Conservation (phyloP, 2,888 invertebrate genomes). For the Ophonus ardosiacus region DNA sequence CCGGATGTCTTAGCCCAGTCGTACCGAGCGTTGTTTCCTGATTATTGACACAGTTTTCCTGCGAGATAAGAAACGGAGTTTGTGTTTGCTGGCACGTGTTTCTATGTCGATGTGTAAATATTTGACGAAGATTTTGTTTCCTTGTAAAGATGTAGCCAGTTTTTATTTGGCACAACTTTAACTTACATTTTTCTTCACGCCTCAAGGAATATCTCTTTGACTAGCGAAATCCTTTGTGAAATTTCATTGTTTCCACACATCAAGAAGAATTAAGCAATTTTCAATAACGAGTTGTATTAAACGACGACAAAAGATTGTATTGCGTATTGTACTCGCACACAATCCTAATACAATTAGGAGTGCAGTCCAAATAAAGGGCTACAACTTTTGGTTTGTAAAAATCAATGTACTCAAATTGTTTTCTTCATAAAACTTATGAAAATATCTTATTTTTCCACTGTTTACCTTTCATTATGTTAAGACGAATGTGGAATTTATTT, state of each 20-base stretch:
- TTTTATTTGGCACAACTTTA: constrained; percentile 42
- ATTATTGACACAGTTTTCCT: constrained; percentile 46
- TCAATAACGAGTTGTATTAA: background rate
- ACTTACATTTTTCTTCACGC: background rate
- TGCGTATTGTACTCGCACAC: no score
- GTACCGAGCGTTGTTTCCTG: constrained; percentile 12
- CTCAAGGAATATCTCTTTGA: background rate
- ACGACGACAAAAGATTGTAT: background rate
- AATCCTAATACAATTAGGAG: no score
- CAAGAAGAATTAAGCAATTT: background rate
- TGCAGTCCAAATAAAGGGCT: no score
- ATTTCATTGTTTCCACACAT: background rate
- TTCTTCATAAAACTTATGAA: no score
- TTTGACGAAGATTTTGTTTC: constrained; percentile 44
- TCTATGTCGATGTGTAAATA: constrained; percentile 41
- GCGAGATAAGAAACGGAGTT: constrained; percentile 1
- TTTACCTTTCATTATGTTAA: no score
- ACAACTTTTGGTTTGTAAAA: no score
- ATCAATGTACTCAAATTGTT: no score
- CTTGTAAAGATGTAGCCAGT: constrained; percentile 20
- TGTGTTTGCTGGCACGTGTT: constrained; percentile 27
- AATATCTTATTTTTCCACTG: no score
- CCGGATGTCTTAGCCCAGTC: background rate
- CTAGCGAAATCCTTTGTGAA: background rate
- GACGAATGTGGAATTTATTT: no score